Conservation (phyloP, 2,888 invertebrate species). For the Diogma glabrata region DNA sequence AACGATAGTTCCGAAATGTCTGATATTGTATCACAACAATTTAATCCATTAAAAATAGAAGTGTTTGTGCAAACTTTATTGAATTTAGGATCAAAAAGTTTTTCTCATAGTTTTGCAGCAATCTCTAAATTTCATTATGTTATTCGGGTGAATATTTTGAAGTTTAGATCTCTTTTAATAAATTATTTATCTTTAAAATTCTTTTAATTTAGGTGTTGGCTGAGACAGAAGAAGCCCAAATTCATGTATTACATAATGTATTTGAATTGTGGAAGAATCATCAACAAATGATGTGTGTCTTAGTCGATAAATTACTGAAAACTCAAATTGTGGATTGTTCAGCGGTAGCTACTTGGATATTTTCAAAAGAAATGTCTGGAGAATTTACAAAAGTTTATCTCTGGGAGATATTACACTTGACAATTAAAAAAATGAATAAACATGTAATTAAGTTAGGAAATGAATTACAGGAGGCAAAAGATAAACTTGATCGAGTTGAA, state of each 20-base stretch:
- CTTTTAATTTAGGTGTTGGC: constrained; percentile 58
- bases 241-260: constrained; percentile 81
- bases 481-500: constrained; percentile 73
- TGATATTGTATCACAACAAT: constrained; percentile 53
- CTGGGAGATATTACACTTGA: constrained; percentile 94
- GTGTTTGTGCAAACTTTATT: constrained; percentile 93
- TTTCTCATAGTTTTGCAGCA: constrained; percentile 98
- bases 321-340: constrained; percentile 95
- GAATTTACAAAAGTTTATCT: constrained; percentile 90
- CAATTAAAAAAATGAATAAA: constrained; percentile 93
- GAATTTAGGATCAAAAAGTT: constrained; percentile 90
- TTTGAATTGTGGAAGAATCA: constrained; percentile 94
- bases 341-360: constrained; percentile 96
- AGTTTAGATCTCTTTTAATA: not conserved
- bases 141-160: constrained; percentile 52
- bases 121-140: constrained; percentile 92
- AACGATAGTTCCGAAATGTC: constrained; percentile 46
- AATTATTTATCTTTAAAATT: not conserved
- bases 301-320: constrained; percentile 95
- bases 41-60: constrained; percentile 90
- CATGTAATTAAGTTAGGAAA: constrained; percentile 74
- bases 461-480: constrained; percentile 75
- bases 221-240: constrained; percentile 91
- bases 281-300: constrained; percentile 92
- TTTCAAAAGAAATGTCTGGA: constrained; percentile 83